phyloP scores from a whole-genome alignment of 2,797 vertebrate genomes.

The Peromyscus eremicus region DNA sequence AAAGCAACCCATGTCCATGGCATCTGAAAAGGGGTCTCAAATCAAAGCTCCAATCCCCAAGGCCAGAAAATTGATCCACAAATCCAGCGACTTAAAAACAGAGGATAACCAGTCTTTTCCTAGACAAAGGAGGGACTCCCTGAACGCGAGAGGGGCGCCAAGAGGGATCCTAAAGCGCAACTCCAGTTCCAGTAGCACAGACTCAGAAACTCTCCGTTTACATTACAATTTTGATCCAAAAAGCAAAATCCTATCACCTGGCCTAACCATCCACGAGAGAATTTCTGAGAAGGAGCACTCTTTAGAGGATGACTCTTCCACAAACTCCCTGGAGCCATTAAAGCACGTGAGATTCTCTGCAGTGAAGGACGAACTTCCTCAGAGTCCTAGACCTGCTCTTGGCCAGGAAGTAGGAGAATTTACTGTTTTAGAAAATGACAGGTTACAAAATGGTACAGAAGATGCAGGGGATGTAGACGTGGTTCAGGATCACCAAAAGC shows the following conservation, averaged over 20 bases:
- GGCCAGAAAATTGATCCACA: conserved; percentile 92
- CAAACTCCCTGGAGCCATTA: conserved; percentile 87
- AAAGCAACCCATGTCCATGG: conserved; percentile 73
- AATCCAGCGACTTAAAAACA: conserved; percentile 81
- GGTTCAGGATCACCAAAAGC: conserved; percentile 47
- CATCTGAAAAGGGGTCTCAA: conserved; percentile 79
- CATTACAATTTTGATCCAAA: conserved; percentile 83
- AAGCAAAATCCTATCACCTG: conserved; percentile 80
- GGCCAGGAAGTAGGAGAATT: conserved; percentile 87
- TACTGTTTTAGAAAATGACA: conserved; percentile 86
- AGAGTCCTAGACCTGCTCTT: conserved; percentile 74
- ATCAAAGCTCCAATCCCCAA: conserved; percentile 93
- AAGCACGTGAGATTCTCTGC: conserved; percentile 94
- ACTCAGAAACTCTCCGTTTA: conserved; percentile 87
- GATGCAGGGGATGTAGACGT: conserved; percentile 45
- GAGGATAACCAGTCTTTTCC: conserved; percentile 82
- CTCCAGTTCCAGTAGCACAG: conserved; percentile 91
- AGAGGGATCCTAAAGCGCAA: conserved; percentile 90
- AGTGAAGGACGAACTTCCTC: conserved; percentile 73
- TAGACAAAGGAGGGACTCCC: conserved; percentile 78
- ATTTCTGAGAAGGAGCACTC: conserved; percentile 79
- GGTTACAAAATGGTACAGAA: conserved; percentile 64
- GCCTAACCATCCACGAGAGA: conserved; percentile 87
- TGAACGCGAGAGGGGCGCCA: conserved; percentile 83
- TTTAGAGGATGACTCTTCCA: conserved; percentile 78